Percentiles rank a stretch among this genome's conserved stretches.
Conservation (phyloP, 1,140 invertebrate genomes). For the Bombus superbus region DNA sequence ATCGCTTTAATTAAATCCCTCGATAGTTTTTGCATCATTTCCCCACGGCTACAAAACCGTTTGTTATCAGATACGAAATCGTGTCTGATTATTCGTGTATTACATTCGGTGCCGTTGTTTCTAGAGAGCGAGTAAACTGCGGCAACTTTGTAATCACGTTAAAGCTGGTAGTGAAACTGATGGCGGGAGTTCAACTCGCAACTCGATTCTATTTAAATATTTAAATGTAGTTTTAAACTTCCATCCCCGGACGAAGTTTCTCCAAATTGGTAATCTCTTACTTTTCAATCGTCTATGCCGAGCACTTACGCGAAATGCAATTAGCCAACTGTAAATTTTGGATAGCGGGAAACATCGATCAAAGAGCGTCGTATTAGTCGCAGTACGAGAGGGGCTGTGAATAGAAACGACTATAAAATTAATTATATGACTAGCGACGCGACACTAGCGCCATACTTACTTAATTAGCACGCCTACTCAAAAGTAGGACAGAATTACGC, state of each 20-base stretch:
- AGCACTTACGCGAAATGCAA: not conserved
- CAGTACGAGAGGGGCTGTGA: not conserved
- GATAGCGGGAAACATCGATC: not conserved
- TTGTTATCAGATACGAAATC: slow-evolving; percentile 3
- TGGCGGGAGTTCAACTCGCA: slow-evolving; percentile 30
- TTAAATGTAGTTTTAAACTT: slow-evolving; percentile 33
- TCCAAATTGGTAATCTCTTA: slow-evolving; percentile 25
- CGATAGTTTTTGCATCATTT: not conserved
- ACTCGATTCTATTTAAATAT: slow-evolving; percentile 54
- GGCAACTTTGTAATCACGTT: slow-evolving; percentile 48
- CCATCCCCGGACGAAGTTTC: not conserved
- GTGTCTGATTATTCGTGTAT: slow-evolving; percentile 25
- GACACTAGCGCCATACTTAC: too few species aligned
- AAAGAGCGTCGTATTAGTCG: not conserved
- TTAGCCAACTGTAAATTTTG: slow-evolving; percentile 18
- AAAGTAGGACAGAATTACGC: not conserved
- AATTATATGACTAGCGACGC: not conserved
- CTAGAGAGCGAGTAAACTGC: slow-evolving; percentile 12
- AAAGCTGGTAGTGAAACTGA: slow-evolving; percentile 43
- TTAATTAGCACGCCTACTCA: not conserved
- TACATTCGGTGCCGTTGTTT: slow-evolving; percentile 34
- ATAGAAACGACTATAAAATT: not conserved
- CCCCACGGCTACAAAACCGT: not conserved
- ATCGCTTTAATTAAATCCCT: slow-evolving; percentile 19
- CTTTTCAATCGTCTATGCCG: slow-evolving; percentile 1